These are phyloP conservation scores for Tenebrio molitor DNA, from an alignment of 1,140 invertebrate species.

Conservation along the genomic window DNA sequence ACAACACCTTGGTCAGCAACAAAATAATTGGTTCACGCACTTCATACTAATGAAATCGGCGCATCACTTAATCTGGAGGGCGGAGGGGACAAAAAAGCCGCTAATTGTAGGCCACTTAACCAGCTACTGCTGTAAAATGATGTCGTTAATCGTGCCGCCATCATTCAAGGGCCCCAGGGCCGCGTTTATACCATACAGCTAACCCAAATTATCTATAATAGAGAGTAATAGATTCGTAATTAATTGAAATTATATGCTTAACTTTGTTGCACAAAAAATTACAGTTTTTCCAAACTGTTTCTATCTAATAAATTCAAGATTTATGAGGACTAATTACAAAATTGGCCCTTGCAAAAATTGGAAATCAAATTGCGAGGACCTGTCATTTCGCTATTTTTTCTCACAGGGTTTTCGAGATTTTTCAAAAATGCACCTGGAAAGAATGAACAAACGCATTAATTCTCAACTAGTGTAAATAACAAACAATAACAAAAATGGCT, in stretches of 20 bases:
- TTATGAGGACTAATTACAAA: slow-evolving; percentile 20
- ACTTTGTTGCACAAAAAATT: background rate
- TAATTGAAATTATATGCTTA: slow-evolving; percentile 32
- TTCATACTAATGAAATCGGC: slow-evolving; percentile 27
- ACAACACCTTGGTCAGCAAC: slow-evolving; percentile 18
- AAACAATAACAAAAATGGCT: background rate
- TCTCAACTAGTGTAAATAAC: slow-evolving; percentile 8
- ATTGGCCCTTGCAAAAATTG: background rate
- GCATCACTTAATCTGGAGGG: background rate
- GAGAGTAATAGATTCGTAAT: slow-evolving; percentile 30
- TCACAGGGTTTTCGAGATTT: background rate
- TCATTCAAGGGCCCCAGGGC: slow-evolving; percentile 6
- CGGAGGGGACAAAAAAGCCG: slow-evolving; percentile 8
- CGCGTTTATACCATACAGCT: slow-evolving; percentile 15
- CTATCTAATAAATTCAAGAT: background rate
- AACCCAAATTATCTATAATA: slow-evolving; percentile 36
- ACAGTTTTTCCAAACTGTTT: background rate
- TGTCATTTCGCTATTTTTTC: background rate
- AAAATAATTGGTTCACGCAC: slow-evolving; percentile 35
- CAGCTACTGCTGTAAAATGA: slow-evolving; percentile 37
- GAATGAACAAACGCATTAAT: slow-evolving; percentile 14
- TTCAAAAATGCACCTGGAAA: background rate
- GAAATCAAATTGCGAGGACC: background rate
- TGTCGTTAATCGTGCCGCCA: slow-evolving; percentile 31
- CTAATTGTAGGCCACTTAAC: slow-evolving; percentile 38